Base-by-base conservation (phyloP, 2,797 vertebrate species). In the Knipowitschia caucasica region DNA sequence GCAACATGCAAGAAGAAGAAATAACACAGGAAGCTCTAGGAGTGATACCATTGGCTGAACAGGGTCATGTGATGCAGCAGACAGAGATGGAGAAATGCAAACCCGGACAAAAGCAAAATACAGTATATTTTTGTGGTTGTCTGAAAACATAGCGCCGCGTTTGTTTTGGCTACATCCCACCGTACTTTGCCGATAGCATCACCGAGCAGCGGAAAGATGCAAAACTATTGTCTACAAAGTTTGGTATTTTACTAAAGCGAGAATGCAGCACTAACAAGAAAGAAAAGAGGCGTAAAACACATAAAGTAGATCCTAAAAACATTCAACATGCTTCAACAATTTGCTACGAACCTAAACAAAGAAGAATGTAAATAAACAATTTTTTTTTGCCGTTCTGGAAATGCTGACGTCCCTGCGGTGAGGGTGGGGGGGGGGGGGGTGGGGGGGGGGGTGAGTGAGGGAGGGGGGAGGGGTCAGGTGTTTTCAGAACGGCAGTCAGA, bases 291-390 rank as follows among this genome's bases (percentile, higher is more conserved):
- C 50, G 14, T 18, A 67, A 62, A 69, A 62, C 66, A 46, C 69
- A 49, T 71, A 87, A 84, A 75, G 70, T 77, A 76, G 59, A 76
- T 81, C 64, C 84, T 88, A 88, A 83, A 79, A 88, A 86, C 83
- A 87, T 86, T 89, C 86, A 87, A 87, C 85, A 88, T 88, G 84
- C 86, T 89, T 88, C 49, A 81, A 87, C 80, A 81, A 76, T 84
- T 82, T 56, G 75, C 84, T 84, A 88, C 80, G 70, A 77, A 71
- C 50, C 71, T 80, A 86, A 80, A 74, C 59, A 80, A 84, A 72
- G 78, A 71, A 84, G 64, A 82, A 53, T 71, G 3, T 62, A 63
- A 66, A 69, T 75, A 30, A 64, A 20, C 29, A 62, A 46, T 14
- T 62, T 55, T 60, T 74, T 44, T 43, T 64, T 60, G 25, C 72